A percentile compares a stretch with the other conserved stretches of the same genome.
Evolutionary conservation across 2,888 invertebrate genomes (phyloP).

Genomic region (Tethea ocularis): DNA sequence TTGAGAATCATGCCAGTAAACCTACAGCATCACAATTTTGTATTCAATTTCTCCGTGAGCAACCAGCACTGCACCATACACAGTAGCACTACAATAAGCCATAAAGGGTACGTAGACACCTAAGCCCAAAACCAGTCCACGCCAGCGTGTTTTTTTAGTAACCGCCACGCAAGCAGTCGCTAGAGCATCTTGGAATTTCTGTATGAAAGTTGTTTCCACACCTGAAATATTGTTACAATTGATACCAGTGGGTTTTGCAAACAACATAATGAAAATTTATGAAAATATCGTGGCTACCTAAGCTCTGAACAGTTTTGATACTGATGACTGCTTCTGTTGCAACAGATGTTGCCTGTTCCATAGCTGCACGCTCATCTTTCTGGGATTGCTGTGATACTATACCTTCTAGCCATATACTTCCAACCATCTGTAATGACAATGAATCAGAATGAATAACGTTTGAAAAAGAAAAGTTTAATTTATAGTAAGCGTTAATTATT

Average conservation of each 20-base stretch:
- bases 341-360: constrained; percentile 85
- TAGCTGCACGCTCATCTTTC: constrained; percentile 83
- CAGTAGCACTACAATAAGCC: constrained; percentile 87
- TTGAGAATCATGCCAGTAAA: constrained; percentile 19
- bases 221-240: constrained; percentile 45
- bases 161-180: constrained; percentile 79
- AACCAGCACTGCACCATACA: constrained; percentile 88
- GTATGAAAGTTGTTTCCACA: constrained; percentile 82
- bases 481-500: not conserved
- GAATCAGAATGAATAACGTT: not conserved
- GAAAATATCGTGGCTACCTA: constrained; percentile 63
- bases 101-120: constrained; percentile 88
- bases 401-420: constrained; percentile 85
- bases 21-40: constrained; percentile 87
- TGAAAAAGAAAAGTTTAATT: not conserved
- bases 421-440: constrained; percentile 66
- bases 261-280: too few relatives aligned
- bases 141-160: constrained; percentile 83
- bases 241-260: not conserved
- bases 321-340: constrained; percentile 87
- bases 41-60: constrained; percentile 85
- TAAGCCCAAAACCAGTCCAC: constrained; percentile 87
- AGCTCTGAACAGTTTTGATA: constrained; percentile 86
- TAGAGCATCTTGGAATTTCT: constrained; percentile 80
- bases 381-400: constrained; percentile 84